These are phyloP conservation scores for Halichondria panicea DNA, from an alignment of 37 sponge, comb jelly and placozoan species.

Conservation along the genomic window DNA sequence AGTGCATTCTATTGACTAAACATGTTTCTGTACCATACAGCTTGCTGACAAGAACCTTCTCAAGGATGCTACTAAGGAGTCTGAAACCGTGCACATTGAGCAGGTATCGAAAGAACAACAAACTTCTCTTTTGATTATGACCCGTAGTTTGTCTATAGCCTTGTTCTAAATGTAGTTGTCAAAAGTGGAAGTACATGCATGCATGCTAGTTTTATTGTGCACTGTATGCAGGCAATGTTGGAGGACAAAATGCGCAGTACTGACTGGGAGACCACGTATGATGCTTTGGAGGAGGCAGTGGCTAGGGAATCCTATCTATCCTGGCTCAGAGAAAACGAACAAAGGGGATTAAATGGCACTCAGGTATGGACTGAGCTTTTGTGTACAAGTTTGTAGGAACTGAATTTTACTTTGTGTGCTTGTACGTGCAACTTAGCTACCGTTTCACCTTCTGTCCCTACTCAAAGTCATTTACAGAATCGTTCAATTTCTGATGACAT, in stretches of 20 bases:
- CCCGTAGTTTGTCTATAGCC: too few relatives aligned
- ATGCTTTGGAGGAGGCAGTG: conserved; percentile 90
- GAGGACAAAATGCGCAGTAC: conserved; percentile 77
- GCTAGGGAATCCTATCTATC: conserved; percentile 88
- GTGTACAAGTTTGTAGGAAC: too few relatives aligned
- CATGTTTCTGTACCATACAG: conserved; percentile 26
- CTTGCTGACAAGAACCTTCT: conserved; percentile 73
- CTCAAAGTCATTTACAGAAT: too few relatives aligned
- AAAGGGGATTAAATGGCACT: conserved; percentile 1
- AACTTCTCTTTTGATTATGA: too few relatives aligned
- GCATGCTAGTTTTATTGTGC: not conserved
- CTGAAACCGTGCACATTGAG: conserved; percentile 77
- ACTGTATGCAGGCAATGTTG: conserved; percentile 68
- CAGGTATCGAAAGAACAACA: conserved; percentile 7
- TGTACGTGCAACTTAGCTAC: too few relatives aligned
- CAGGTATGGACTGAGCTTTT: conserved; percentile 1
- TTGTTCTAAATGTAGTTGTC: not conserved
- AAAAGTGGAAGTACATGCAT: not conserved
- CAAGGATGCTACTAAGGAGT: conserved; percentile 55
- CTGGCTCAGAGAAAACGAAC: conserved; percentile 80
- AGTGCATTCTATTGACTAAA: too few relatives aligned
- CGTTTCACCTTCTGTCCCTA: too few relatives aligned
- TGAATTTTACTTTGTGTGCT: too few relatives aligned
- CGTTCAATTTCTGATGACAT: too few relatives aligned
- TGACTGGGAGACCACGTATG: conserved; percentile 85